Evolutionary conservation across 2,797 vertebrate genomes (phyloP).

Genomic region (Parambassis ranga): DNA sequence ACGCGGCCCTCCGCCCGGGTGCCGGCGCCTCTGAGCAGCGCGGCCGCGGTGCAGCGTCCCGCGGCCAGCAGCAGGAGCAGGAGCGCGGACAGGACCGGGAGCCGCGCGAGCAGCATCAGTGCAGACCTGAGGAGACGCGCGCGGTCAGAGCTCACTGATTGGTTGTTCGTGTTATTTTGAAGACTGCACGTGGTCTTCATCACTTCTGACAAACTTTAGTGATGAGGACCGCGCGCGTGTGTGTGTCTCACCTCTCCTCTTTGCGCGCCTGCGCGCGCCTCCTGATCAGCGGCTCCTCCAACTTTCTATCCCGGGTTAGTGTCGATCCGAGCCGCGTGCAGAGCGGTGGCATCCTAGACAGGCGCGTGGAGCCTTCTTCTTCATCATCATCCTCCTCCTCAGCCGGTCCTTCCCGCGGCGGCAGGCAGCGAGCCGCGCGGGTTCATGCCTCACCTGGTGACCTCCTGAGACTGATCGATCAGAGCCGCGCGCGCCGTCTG

Average conservation of each 20-base stretch:
- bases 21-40: conserved; percentile 66
- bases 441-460: not conserved
- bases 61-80: conserved; percentile 82
- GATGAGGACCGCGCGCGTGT: no score
- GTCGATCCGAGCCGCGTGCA: conserved; percentile 76
- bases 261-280: conserved; percentile 13
- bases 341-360: conserved; percentile 67
- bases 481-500: conserved; percentile 1
- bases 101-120: conserved; percentile 35
- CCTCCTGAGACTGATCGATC: not conserved
- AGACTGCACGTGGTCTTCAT: no score
- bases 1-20: conserved; percentile 16
- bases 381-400: not conserved
- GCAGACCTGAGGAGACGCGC: not conserved
- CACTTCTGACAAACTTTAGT: not conserved
- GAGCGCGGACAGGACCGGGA: conserved; percentile 68
- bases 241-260: conserved; percentile 12
- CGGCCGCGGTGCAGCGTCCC: conserved; percentile 76
- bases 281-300: not conserved
- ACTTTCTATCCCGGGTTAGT: conserved; percentile 73
- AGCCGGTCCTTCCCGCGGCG: not conserved
- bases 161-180: no score
- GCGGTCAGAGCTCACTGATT: not conserved
- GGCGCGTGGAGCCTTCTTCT: conserved; percentile 9
- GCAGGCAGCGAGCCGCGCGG: not conserved